These are phyloP conservation scores for Neelides folsomi DNA, from an alignment of 2,888 invertebrate genomes.

Conservation along the genomic window DNA sequence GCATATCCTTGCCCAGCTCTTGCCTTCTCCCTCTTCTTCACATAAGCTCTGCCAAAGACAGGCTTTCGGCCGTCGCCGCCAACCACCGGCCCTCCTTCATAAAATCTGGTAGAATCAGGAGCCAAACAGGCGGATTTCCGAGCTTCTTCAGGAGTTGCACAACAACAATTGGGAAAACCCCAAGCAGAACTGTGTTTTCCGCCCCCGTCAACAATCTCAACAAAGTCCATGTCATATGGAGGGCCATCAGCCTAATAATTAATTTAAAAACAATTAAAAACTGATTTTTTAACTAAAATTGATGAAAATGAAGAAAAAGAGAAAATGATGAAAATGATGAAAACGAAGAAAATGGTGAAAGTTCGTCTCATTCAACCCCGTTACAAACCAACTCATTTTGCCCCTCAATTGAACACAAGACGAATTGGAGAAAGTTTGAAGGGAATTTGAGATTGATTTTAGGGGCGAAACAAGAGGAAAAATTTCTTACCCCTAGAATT, in stretches of 20 bases:
- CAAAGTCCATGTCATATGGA: conserved; percentile 14
- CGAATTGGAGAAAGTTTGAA: no score
- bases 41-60: conserved; percentile 24
- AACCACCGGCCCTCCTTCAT: conserved; percentile 27
- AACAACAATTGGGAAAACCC: conserved; percentile 22
- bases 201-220: conserved; percentile 16
- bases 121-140: conserved; percentile 21
- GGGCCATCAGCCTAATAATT: conserved; percentile 25
- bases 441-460: no score
- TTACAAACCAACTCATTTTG: no score
- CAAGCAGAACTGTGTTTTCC: conserved; percentile 24
- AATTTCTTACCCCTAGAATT: conserved; percentile 42
- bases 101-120: conserved; percentile 24
- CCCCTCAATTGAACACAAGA: no score
- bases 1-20: conserved; percentile 25
- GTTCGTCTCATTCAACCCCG: no score
- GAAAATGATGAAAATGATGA: no score
- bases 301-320: no score
- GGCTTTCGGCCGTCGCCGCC: conserved; percentile 27
- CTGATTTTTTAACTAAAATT: no score
- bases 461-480: background rate
- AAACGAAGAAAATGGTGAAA: no score
- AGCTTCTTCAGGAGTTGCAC: conserved; percentile 30
- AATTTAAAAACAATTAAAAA: background rate
- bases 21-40: conserved; percentile 20